Percentiles rank a stretch among this genome's conserved stretches.
Evolutionary conservation across 2,797 vertebrate genomes (phyloP).

Genomic region (Ceryle rudis): DNA sequence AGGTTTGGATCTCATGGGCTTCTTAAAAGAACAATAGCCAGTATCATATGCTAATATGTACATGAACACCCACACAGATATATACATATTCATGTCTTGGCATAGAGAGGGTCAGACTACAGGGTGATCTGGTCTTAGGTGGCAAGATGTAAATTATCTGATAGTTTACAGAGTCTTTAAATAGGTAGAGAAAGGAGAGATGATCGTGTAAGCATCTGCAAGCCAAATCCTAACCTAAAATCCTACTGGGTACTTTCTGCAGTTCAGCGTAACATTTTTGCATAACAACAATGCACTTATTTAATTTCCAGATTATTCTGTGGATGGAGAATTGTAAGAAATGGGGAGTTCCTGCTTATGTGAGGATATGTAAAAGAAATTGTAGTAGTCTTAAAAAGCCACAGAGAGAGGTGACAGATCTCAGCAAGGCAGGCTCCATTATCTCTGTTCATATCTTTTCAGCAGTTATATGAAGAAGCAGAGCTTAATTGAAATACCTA

Average conservation of each 20-base stretch:
- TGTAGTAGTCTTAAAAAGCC: not conserved
- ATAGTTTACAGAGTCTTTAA: not conserved
- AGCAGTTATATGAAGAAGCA: not conserved
- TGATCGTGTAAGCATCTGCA: not conserved
- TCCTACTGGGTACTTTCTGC: not conserved
- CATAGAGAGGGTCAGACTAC: not conserved
- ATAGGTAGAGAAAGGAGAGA: not conserved
- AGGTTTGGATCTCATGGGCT: not conserved
- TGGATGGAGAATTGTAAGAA: not conserved
- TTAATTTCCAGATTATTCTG: not conserved
- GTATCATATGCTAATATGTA: not conserved
- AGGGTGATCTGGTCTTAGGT: not conserved
- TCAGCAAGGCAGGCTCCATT: not conserved
- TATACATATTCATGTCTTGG: not conserved
- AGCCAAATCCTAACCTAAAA: not conserved
- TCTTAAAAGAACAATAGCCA: not conserved
- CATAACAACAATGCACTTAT: not conserved
- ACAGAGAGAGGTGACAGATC: not conserved
- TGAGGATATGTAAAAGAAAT: not conserved
- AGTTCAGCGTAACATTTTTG: not conserved
- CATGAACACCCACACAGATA: not conserved
- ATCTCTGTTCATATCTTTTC: not conserved
- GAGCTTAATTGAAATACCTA: not conserved
- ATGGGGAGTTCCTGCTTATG: not conserved
- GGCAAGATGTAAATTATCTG: not conserved